phyloP scores from a whole-genome alignment of 2,113 vertebrate species.

The Camelus bactrianus region DNA sequence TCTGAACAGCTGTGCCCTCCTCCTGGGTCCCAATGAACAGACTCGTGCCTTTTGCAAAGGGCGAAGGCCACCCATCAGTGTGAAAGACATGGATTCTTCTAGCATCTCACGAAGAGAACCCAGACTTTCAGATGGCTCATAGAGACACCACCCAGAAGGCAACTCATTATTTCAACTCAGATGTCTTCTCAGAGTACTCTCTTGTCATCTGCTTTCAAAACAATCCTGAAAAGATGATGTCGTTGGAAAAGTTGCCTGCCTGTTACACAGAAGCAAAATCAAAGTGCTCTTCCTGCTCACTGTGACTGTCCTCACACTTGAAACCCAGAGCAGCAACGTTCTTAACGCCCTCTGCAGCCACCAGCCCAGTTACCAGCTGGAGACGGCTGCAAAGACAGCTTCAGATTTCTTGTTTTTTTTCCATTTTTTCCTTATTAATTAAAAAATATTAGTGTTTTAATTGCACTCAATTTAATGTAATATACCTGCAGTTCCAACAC shows the following conservation, averaged over 20 bases:
- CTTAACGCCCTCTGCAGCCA: not conserved
- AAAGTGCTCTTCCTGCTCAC: constrained; percentile 56
- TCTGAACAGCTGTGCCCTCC: not conserved
- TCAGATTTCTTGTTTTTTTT: not conserved
- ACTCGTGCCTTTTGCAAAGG: constrained; percentile 34
- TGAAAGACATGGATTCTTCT: not conserved
- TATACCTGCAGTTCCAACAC: constrained; percentile 79
- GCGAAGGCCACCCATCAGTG: not conserved
- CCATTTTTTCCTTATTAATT: constrained; percentile 63
- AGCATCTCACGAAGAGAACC: not conserved
- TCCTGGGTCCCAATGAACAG: not conserved
- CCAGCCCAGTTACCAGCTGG: not conserved
- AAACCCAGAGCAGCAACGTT: constrained; percentile 5
- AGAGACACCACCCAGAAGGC: constrained; percentile 57
- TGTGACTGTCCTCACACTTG: not conserved
- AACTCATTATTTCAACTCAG: constrained; percentile 9
- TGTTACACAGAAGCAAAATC: not conserved
- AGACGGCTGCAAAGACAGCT: constrained; percentile 12
- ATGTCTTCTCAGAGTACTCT: constrained; percentile 61
- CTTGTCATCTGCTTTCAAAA: constrained; percentile 59
- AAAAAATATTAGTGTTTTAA: constrained; percentile 81
- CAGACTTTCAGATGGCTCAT: constrained; percentile 21
- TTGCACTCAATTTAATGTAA: constrained; percentile 73
- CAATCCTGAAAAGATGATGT: constrained; percentile 19
- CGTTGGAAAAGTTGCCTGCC: constrained; percentile 63